Conservation (phyloP, 2,113 vertebrate genomes). For the Nothocercus julius region DNA sequence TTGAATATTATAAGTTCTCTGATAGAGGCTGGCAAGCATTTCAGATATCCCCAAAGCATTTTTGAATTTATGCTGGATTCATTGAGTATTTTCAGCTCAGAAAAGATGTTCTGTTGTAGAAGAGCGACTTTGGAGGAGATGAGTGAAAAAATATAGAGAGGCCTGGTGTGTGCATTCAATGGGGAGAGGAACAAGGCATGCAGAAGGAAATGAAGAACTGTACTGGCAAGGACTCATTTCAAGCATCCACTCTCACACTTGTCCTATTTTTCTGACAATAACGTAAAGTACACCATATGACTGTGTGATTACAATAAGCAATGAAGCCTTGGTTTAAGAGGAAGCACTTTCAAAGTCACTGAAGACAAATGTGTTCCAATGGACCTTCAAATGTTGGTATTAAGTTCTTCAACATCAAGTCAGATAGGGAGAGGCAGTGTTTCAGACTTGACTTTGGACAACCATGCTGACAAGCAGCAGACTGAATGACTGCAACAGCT, state of each 20-base stretch:
- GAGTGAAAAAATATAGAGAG: neutral
- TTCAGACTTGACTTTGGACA: neutral
- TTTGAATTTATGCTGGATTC: neutral
- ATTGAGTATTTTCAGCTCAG: neutral
- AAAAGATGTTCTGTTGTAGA: neutral
- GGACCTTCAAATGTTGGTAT: neutral
- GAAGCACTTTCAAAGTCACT: neutral
- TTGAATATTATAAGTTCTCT: neutral
- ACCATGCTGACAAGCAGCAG: neutral
- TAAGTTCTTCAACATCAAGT: neutral
- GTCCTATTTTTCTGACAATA: neutral
- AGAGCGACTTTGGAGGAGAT: neutral
- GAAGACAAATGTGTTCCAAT: neutral
- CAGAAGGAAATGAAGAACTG: neutral
- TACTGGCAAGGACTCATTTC: neutral
- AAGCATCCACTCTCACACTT: neutral
- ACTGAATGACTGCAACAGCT: neutral
- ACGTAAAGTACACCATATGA: neutral
- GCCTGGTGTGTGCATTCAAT: neutral
- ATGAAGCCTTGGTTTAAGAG: neutral
- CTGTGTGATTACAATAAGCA: neutral
- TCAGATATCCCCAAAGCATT: neutral
- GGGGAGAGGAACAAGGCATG: neutral
- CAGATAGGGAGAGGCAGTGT: fast-evolving
- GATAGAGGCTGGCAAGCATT: neutral